Evolutionary conservation across 2,113 vertebrate genomes (phyloP), one percentile per base, ranked within the genome.

Genomic region (Toxostoma redivivum): DNA sequence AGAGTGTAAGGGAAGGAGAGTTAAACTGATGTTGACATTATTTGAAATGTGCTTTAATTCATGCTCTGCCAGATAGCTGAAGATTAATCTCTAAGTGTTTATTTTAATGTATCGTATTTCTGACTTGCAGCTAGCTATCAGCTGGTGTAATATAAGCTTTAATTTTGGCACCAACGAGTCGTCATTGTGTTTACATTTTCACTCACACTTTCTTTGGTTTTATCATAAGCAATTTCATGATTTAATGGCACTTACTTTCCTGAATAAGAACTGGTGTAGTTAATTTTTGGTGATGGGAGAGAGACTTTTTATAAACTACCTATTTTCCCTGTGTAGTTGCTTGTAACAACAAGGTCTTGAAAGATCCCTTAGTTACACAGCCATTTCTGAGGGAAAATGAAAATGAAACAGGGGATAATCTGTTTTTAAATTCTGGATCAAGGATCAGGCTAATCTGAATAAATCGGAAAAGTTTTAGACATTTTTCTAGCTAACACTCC

Each of bases 11-110:
- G 76, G 81, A 81, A 86, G 71, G 44, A 86, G 77, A 95, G 90
- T 33, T 50, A 65, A 86, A 78, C 81, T 42, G 67, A 45, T 85
- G 74, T 18, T 96, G 91, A 93, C 86, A 70, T 95, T 96, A 90
- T 91, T 97, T 97, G 85, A 94, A 96, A 71, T 71, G 78, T 73
- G 16, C 77, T 95, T 86, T 77, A 97, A 95, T 97, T 96, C 84
- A 95, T 94, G 86, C 79, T 94, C 81, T 96, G 95, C 96, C 92
- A 95, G 96, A 90, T 54, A 90, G 81, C 54, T 65, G 60, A 73
- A 92, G 82, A 96, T 94, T 93, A 96, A 93, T 97, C 92, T 96
- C 87, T 38, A 71, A 91, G 33, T 94, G 91, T 97, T 97, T 96
- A 96, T 94, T 97, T 96, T 89, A 93, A 77, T 58, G 82, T 86